A percentile compares a stretch with the other conserved stretches of the same genome.
These are phyloP conservation scores for Oreochromis tanganicae DNA, from an alignment of 2,113 vertebrate species.

Conservation along the genomic window DNA sequence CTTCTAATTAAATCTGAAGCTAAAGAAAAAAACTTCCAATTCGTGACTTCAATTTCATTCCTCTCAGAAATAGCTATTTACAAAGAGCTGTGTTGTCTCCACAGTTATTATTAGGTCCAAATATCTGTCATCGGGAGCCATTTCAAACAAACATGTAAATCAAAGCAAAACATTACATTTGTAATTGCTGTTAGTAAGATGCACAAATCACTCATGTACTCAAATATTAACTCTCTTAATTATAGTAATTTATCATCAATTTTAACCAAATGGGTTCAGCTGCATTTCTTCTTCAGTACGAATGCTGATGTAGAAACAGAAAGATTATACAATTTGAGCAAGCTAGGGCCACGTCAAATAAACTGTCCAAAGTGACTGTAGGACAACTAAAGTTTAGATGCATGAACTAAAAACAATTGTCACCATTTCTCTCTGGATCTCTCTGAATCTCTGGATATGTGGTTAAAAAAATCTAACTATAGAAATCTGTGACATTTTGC, in stretches of 20 bases:
- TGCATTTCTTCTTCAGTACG: neutral
- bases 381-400: neutral
- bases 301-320: neutral
- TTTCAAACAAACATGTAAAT: neutral
- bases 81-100: neutral
- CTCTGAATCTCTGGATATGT: neutral
- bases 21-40: neutral
- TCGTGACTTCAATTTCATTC: neutral
- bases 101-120: neutral
- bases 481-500: neutral
- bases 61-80: neutral
- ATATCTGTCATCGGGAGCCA: neutral
- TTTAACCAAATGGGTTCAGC: neutral
- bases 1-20: neutral
- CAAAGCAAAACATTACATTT: neutral
- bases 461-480: neutral
- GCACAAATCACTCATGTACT: neutral
- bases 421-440: neutral
- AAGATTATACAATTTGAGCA: neutral
- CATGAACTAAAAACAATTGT: neutral
- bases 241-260: neutral
- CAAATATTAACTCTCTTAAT: neutral
- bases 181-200: neutral
- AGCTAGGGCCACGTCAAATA: neutral
- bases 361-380: neutral